Base-by-base conservation (phyloP, 1,140 invertebrate species). In the Ctenoplectra terminalis region DNA sequence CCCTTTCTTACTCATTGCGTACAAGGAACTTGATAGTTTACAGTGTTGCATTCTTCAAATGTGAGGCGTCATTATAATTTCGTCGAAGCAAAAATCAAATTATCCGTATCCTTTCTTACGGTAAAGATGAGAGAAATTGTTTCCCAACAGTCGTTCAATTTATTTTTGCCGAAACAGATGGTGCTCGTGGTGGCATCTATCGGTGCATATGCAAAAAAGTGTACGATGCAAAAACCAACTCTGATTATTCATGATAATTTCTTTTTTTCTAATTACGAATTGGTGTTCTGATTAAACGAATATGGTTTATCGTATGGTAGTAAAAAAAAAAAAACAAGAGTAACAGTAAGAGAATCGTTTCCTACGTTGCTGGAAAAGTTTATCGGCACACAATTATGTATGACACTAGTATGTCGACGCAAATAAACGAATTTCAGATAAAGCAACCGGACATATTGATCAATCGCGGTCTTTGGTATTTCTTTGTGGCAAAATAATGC, bases 391-490 rank as follows among this genome's bases (percentile, higher is more conserved):
- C 15, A 78, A 20, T 70, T 78, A 72, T 43, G 20, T 31, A 31
- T 13, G 2, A 0, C 4, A 63, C 37, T n/a, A 29, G 50, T 17
- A 20, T 17, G 20, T 52, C 69, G 56, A 79, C 56, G 60, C 23
- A 40, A n/a, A 72, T 63, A 79, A 73, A 63, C 9, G 46, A 63
- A 50, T 63, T 58, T 43, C 17, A 63, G 46, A 79, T 72, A 79
- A 78, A 31, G n/a, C 31, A 79, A 46, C 29, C 4, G 40, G 31
- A 66, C 40, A 29, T 23, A 11, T 72, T 72, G 69, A 79, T 79
- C 31, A 46, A 79, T 79, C n/a, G 20, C 4, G 1, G 29, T 7
- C 5, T 46, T 60, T 23, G 52, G 34, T 63, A 69, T 61, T 79
- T 1, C 29, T 61, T 61, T 79, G 8, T 72, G 15, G 1, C 9